Percentiles rank a stretch among this genome's conserved stretches.
These are phyloP conservation scores for Crepidodera aurea DNA, from an alignment of 2,888 invertebrate genomes.

Conservation along the genomic window DNA sequence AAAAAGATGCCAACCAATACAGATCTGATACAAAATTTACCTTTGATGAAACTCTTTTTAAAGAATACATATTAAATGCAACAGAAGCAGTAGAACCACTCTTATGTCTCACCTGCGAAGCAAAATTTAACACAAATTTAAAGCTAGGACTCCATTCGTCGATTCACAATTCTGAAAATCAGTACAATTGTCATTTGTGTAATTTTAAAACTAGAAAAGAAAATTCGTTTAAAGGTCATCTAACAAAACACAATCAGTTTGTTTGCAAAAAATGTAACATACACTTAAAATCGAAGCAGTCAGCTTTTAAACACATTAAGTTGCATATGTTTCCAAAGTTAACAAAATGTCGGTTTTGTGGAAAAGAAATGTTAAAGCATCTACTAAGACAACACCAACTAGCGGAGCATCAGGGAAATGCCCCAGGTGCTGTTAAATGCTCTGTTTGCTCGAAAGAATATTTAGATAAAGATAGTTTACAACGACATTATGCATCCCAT, in stretches of 20 bases:
- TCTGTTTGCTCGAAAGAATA: conserved; percentile 33
- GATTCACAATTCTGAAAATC: not conserved
- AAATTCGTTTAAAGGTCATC: conserved; percentile 4
- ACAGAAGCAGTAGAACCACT: not conserved
- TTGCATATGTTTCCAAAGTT: not conserved
- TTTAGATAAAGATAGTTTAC: conserved; percentile 36
- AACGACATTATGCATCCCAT: conserved; percentile 47
- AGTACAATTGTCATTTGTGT: conserved; percentile 4
- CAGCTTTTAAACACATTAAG: conserved; percentile 13
- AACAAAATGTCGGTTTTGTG: conserved; percentile 3
- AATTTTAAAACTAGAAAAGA: conserved; percentile 3
- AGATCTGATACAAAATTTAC: too few species aligned
- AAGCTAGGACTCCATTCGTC: conserved; percentile 9
- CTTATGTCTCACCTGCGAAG: not conserved
- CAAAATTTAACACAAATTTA: not conserved
- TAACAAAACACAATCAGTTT: conserved; percentile 3
- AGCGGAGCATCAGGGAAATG: not conserved
- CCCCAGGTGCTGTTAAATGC: conserved; percentile 23
- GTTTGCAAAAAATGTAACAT: conserved; percentile 8
- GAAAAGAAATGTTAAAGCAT: conserved; percentile 9
- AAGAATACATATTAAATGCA: conserved; percentile 6
- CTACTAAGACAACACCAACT: not conserved
- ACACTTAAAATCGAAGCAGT: conserved; percentile 3
- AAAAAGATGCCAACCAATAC: not conserved
- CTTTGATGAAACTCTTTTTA: not conserved